Base-by-base conservation (phyloP, 2,113 vertebrate genomes). In the Himantopus leucocephalus region DNA sequence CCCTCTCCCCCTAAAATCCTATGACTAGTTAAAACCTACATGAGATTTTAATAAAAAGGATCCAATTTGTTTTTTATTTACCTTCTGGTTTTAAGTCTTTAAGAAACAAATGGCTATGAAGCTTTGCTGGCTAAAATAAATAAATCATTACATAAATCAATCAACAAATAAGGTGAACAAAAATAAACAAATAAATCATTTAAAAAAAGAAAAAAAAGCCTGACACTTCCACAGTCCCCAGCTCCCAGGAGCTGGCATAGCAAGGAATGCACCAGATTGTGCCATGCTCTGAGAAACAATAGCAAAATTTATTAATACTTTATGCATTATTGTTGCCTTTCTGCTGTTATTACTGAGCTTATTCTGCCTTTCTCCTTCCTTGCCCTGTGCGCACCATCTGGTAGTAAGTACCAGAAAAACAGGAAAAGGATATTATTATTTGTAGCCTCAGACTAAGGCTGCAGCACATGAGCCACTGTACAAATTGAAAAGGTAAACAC, bases 61-160 rank as follows among this genome's bases (percentile, higher is more conserved):
- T 72, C 18, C 43, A 84, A 17, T 85, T 88, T 88, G n/a, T 0
- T 19, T 67, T 95, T 85, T 86, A 60, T 84, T 94, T 94, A 90
- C 72, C 50, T 90, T 94, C 50, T 67, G 29, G 29, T 62, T 96
- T 92, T 52, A 85, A 84, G 50, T 74, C 43, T 94, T 88, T 68
- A 56, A 73, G 68, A 84, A 95, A 71, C 32, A 92, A 96, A 90
- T 86, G 88, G 37, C 29, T 83, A 29, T 77, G 67, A 53, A 83
- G 75, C 37, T 83, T 88, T 74, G 59, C 35, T 0, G 2, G 35
- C 35, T 72, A 73, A 85, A 82, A 71, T 72, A 83, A 91, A 94
- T 84, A 95, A 90, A 88, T 87, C 53, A 11, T 87, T 89, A 50
- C 60, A 66, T 60, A 94, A 94, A 90, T 94, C 93, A 94, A 89